Evolutionary conservation across 2,113 vertebrate genomes (phyloP), one percentile per base, ranked within the genome.

Genomic region (Xiphophorus maculatus): DNA sequence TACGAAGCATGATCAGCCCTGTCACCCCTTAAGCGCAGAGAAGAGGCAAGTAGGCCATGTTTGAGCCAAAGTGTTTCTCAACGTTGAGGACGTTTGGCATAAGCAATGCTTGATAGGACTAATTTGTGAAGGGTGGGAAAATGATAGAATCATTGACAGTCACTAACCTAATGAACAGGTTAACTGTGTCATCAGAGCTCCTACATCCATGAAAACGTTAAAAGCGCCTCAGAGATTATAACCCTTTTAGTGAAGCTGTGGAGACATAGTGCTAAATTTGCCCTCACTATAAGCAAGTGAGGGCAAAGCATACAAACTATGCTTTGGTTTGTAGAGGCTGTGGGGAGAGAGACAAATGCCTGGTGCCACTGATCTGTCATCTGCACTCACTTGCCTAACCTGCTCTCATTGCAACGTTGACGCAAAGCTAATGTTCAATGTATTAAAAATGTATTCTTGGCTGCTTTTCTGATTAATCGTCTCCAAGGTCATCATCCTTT

Each of bases 11-110:
- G 7, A 80, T 73, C 44, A 67, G 76, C 13, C 64, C 22, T 32
- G 77, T 74, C 25, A 72, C 60, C 44, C 58, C 66, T 54, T 30
- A 42, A 61, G 76, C 64, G 30, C 22, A 76, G 73, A 68, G 69
- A 86, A 87, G 83, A 82, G 68, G 83, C 63, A 77, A 85, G 58
- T 83, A 85, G 83, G 79, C 68, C 58, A 62, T 80, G 68, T 74
- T 35, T 60, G 77, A 82, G 74, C 86, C 76, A 89, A 71, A 71
- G 77, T 88, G 84, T 88, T 77, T 84, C 28, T 65, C 28, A 69
- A 75, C 22, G 30, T 13, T 28, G 64, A 80, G 67, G 66, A 64
- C 74, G 71, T 82, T 78, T 77, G 79, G 74, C 63, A 68, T 42
- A 75, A 37, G 70, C 61, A 62, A 32, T 28, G 51, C 28, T 67